phyloP scores from a whole-genome alignment of 1,140 invertebrate species.

The Diachasmimorpha longicaudata region DNA sequence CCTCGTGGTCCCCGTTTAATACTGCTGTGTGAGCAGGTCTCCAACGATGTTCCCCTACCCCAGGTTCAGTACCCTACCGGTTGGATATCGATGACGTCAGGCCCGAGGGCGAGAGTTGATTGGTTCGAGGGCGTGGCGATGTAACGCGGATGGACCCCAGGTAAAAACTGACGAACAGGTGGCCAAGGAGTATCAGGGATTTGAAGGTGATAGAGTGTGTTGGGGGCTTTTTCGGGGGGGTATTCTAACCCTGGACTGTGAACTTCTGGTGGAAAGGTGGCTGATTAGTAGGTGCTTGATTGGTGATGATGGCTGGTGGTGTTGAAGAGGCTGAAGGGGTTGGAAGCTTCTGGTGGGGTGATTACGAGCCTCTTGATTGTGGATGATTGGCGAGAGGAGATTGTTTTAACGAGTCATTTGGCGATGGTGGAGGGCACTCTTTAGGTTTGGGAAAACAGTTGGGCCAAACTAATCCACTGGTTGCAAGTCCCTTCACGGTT shows the following conservation, averaged over 20 bases:
- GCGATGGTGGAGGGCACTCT: neutral
- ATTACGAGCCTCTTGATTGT: neutral
- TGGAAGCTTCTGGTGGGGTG: neutral
- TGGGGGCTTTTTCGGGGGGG: neutral
- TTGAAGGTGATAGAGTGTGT: neutral
- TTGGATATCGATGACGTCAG: slow-evolving; percentile 5
- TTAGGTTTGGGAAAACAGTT: neutral
- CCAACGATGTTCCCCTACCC: neutral
- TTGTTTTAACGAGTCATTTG: neutral
- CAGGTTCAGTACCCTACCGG: slow-evolving; percentile 1
- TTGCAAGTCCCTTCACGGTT: too few relatives aligned
- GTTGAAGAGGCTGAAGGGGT: neutral
- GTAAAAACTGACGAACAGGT: slow-evolving; percentile 1
- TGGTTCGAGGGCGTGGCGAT: slow-evolving; percentile 3
- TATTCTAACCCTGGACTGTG: neutral
- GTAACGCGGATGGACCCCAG: neutral
- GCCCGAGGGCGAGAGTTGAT: slow-evolving; percentile 5
- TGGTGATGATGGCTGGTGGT: neutral
- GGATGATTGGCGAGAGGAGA: neutral
- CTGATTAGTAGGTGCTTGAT: neutral
- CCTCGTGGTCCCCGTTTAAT: slow-evolving; percentile 1
- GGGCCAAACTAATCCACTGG: too few relatives aligned
- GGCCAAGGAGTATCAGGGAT: neutral
- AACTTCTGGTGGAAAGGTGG: neutral
- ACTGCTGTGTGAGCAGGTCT: neutral